Evolutionary conservation across 2,888 invertebrate genomes (phyloP), one percentile per base, ranked within the genome.

Genomic region (Pollenia amentaria): DNA sequence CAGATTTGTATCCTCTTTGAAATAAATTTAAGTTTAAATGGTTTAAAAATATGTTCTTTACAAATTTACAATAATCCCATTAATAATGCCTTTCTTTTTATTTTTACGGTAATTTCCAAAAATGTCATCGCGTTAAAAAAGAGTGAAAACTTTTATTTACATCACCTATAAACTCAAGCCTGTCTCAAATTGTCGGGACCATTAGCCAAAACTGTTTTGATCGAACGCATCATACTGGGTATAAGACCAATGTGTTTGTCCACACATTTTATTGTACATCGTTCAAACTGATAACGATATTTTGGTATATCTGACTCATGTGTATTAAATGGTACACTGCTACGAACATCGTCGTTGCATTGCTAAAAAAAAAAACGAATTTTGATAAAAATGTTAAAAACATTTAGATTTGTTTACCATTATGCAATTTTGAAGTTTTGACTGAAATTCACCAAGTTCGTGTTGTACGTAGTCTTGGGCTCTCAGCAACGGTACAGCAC

Each of bases 381-480:
- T 38, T 16, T 44, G n/a, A 16, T 51, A 11, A 51, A 38, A 40
- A 42, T 12, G 8, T 2, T 1, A 9, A 4, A n/a, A 51, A 3
- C n/a, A 55, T 14, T 10, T 4, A 51, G 38, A 16, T 57, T 8
- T 12, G 65, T 85, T 69, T 60, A 92, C 92, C 92, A 89, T 90
- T 1, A 92, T 89, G 86, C 92, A 92, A 72, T 72, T 88, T 64
- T 91, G 92, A 40, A 92, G 84, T 21, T 89, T 90, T 42, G 87
- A 88, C 65, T 92, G 92, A 84, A 92, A 92, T 42, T 90, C 89
- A 0, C 89, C 90, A 75, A 92, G 85, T 84, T 92, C 92, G 42
- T 90, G 90, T 80, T 92, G 92, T 40, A 92, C 72, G 85, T 89
- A 92, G 21, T 92, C 92, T 75, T 92, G 92, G 29, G 92, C 92